A percentile compares a stretch with the other conserved stretches of the same genome.
These are phyloP conservation scores for Conger conger DNA, from an alignment of 2,113 vertebrate genomes.

Conservation along the genomic window DNA sequence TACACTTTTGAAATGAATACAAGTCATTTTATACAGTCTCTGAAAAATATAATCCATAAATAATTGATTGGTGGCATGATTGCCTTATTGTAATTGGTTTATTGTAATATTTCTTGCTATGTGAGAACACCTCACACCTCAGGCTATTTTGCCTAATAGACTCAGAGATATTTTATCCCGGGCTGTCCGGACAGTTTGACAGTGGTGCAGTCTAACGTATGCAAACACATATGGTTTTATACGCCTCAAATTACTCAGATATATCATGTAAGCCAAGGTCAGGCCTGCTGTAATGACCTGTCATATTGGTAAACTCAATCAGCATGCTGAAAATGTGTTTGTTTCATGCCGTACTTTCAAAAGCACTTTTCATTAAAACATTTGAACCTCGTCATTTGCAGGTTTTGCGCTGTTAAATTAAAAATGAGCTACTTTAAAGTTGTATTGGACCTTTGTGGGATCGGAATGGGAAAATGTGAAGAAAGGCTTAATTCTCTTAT, in stretches of 20 bases:
- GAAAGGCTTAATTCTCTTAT: neutral
- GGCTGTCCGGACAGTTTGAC: slow-evolving; percentile 32
- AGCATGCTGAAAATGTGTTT: slow-evolving; percentile 66
- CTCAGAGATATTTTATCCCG: slow-evolving; percentile 67
- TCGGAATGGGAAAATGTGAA: neutral
- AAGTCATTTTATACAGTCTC: slow-evolving; percentile 65
- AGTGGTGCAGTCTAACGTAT: slow-evolving; percentile 49
- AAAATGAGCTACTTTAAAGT: neutral
- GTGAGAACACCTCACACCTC: slow-evolving; percentile 63
- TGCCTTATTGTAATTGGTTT: slow-evolving; percentile 63
- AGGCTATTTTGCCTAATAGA: slow-evolving; percentile 74
- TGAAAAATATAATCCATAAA: slow-evolving; percentile 73
- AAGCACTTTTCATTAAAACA: slow-evolving; percentile 40
- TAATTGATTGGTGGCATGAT: slow-evolving; percentile 74
- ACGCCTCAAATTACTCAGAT: slow-evolving; percentile 62
- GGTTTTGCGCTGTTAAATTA: neutral
- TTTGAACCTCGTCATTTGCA: slow-evolving; percentile 37
- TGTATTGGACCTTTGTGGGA: neutral
- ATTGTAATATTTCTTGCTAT: slow-evolving; percentile 71
- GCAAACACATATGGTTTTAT: slow-evolving; percentile 54
- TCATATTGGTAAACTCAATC: slow-evolving; percentile 72
- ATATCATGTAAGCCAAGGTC: slow-evolving; percentile 62
- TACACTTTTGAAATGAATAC: slow-evolving; percentile 68
- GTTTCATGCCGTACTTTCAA: slow-evolving; percentile 51
- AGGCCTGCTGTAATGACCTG: slow-evolving; percentile 65